Conservation (phyloP, 2,797 vertebrate species). For the Chrysocyon brachyurus region DNA sequence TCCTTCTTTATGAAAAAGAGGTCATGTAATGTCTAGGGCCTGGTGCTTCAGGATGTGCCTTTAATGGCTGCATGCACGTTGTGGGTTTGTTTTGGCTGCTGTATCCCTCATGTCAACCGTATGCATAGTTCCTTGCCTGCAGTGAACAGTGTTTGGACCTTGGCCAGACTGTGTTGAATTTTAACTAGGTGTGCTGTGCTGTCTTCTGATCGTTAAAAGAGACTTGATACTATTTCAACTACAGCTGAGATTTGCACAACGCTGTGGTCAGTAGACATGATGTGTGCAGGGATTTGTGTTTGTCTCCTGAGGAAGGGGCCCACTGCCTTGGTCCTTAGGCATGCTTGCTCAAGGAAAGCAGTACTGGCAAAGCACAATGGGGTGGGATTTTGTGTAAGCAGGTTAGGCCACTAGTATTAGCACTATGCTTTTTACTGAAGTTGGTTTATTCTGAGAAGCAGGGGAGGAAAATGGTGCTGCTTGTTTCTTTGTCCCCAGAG, state of each 20-base stretch:
- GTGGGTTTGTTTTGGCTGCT: background rate
- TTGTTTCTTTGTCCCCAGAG: background rate
- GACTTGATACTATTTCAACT: background rate
- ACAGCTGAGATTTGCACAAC: background rate
- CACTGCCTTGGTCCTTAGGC: background rate
- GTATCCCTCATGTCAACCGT: background rate
- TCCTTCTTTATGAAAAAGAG: background rate
- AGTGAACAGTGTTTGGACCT: background rate
- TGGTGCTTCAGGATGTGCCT: background rate
- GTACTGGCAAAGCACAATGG: background rate
- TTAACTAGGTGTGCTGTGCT: background rate
- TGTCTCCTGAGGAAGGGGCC: background rate
- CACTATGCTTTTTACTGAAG: background rate
- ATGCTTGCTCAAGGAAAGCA: background rate
- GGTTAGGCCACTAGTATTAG: background rate
- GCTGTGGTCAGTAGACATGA: background rate
- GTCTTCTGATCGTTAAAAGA: background rate
- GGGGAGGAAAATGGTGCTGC: background rate
- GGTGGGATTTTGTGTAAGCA: background rate
- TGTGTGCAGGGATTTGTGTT: background rate
- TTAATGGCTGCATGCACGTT: background rate
- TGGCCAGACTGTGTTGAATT: background rate
- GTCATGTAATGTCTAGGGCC: background rate
- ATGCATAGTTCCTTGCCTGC: background rate
- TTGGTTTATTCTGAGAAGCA: background rate